These are phyloP conservation scores for Lepidocyrtinus sp. DNA, from an alignment of 2,888 invertebrate species.

Conservation along the genomic window DNA sequence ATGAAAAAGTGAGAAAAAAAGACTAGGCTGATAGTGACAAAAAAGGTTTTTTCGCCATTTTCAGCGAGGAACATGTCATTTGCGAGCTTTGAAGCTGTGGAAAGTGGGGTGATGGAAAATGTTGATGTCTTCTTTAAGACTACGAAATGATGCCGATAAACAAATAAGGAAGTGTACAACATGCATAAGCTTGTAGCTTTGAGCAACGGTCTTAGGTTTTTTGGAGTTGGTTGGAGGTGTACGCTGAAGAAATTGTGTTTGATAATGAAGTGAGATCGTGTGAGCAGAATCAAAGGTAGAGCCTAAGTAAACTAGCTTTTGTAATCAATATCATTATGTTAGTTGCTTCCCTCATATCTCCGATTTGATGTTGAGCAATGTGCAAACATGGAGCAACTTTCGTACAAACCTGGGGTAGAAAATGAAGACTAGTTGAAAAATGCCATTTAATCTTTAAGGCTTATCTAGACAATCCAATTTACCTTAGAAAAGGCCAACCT, in stretches of 20 bases:
- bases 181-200: background rate
- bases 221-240: background rate
- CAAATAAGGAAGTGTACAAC: conserved; percentile 51
- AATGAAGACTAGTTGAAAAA: no score
- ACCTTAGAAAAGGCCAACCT: conserved; percentile 5
- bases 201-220: no score
- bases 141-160: conserved; percentile 36
- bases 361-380: background rate
- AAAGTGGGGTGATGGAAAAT: conserved; percentile 27
- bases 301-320: conserved; percentile 22
- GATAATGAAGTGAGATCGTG: conserved; percentile 3
- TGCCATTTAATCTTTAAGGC: conserved; percentile 39
- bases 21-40: background rate
- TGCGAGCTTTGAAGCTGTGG: no score
- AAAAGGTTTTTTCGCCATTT: background rate
- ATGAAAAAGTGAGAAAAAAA: conserved; percentile 9
- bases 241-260: background rate
- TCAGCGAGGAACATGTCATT: background rate
- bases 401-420: no score
- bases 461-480: conserved; percentile 43
- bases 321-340: conserved; percentile 45
- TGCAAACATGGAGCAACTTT: background rate
- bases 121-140: conserved; percentile 15
- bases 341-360: background rate
- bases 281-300: background rate